Percentiles rank a stretch among this genome's conserved stretches.
Evolutionary conservation across 2,888 invertebrate genomes (phyloP).

Genomic region (Limnephilus marmoratus): DNA sequence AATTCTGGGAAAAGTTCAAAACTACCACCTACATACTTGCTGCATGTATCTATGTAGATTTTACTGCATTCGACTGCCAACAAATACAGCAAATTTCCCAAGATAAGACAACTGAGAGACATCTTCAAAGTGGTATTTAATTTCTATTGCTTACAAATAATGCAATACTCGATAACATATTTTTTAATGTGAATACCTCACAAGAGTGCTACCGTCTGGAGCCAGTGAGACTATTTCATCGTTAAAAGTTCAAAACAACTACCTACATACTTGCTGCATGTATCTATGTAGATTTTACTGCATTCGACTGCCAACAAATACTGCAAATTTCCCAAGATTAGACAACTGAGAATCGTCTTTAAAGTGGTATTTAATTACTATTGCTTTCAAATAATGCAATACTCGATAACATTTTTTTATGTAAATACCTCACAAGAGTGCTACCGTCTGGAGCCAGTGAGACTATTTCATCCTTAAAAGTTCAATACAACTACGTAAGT

Average conservation of each 20-base stretch:
- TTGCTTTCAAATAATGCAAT: background rate
- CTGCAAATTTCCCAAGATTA: background rate
- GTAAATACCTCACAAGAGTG: too few species aligned
- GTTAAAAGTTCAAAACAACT: background rate
- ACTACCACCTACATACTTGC: background rate
- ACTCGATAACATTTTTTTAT: too few species aligned
- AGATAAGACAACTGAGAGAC: background rate
- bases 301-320: background rate
- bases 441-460: too few species aligned
- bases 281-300: background rate
- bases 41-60: background rate
- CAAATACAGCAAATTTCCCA: background rate
- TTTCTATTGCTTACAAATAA: background rate
- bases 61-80: background rate
- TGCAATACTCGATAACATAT: background rate
- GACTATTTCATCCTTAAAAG: background rate
- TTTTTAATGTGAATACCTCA: too few species aligned
- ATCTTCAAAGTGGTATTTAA: background rate
- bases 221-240: too few species aligned
- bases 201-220: too few species aligned
- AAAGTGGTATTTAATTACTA: background rate
- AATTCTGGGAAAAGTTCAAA: slow-evolving; percentile 15
- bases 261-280: background rate
- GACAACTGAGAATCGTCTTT: background rate
- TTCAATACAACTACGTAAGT: background rate